Base-by-base conservation (phyloP, 2,797 vertebrate species). In the Poecilia picta region DNA sequence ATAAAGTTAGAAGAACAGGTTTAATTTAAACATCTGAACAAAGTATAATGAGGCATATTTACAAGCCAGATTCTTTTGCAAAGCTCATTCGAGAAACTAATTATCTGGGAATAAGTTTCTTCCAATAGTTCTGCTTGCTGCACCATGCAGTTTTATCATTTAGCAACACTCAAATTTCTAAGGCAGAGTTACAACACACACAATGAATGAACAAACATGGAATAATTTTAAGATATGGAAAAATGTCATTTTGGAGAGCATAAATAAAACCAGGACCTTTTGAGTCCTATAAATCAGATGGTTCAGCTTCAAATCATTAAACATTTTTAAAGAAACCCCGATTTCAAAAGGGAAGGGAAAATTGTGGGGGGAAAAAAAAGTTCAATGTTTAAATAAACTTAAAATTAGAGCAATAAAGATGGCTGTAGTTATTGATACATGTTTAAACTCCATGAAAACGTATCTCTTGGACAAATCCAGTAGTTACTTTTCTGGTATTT, bases 11-110 rank as follows among this genome's bases (percentile, higher is more conserved):
- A 41, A 25, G 10, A 70, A 70, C 20, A 43, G 11, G 12, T 70
- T 70, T 70, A 45, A 43, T 70, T 45, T 70, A 70, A 45, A 45
- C 66, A 12, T n/a, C 25, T 70, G 25, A 70, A 70, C 41, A 70
- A 25, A 70, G 1, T 45, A 45, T 70, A 70, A 70, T 45, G 12
- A 70, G 66, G 5, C 39, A 71, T 71, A 71, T 71, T 71, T 71
- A 71, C 41, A 45, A n/a, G 25, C 41, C 15, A n/a, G 33, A 68
- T 68, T 39, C 23, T 70, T 70, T 71, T n/a, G 41, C 41, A 71
- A 70, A 71, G 25, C 41, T 71, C 41, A 71, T 71, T 45, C 1
- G 41, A 25, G 41, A 71, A 71, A 45, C 41, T 16, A 71, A 71
- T 45, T 45, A 45, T 72, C 43, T 45, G 43, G 15, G 43, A 46